Percentiles rank a stretch among this genome's conserved stretches.
Conservation (phyloP, 2,888 invertebrate genomes). For the Nemurella pictetii region DNA sequence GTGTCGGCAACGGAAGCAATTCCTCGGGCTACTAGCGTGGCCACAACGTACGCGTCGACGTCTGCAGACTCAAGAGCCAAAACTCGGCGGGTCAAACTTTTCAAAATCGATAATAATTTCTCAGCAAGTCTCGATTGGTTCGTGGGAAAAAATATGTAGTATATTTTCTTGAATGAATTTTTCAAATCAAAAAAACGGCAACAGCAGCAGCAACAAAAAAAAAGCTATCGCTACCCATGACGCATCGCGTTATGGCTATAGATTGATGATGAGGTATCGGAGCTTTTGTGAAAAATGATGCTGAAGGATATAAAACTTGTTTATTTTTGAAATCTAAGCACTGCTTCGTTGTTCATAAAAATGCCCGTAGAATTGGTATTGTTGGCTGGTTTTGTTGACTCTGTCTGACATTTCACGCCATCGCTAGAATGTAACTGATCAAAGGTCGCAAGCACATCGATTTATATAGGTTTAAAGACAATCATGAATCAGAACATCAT, state of each 20-base stretch:
- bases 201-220: background rate
- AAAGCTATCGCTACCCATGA: background rate
- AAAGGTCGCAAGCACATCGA: too few relatives aligned
- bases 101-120: background rate
- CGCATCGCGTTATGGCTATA: background rate
- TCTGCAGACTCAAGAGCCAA: too few relatives aligned
- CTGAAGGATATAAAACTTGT: background rate
- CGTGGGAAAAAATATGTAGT: background rate
- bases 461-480: too few relatives aligned
- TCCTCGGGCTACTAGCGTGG: background rate
- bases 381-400: background rate
- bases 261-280: background rate
- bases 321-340: background rate
- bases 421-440: too few relatives aligned
- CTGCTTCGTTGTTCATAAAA: background rate
- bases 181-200: background rate
- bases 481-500: too few relatives aligned
- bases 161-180: background rate
- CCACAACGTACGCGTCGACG: background rate
- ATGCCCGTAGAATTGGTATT: background rate
- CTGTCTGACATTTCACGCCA: too few relatives aligned
- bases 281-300: background rate
- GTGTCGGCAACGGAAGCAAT: background rate
- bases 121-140: background rate
- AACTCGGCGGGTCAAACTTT: background rate